These are phyloP conservation scores for Drosophila melanosoma DNA, from an alignment of 2,888 invertebrate species.

Conservation along the genomic window DNA sequence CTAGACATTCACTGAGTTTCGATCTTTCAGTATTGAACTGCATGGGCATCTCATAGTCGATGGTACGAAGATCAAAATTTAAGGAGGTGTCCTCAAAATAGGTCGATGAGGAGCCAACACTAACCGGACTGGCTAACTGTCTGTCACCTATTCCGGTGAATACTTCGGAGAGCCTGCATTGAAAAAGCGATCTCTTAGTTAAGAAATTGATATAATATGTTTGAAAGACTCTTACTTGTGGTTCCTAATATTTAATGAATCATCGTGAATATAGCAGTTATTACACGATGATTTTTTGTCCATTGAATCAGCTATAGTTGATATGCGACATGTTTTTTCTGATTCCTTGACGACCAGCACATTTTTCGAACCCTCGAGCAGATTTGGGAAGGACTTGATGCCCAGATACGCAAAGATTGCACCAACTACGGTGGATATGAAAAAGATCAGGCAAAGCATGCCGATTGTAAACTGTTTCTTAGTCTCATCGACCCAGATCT, in stretches of 20 bases:
- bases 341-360: conserved; percentile 77
- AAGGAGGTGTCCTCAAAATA: conserved; percentile 59
- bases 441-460: conserved; percentile 76
- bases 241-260: background rate
- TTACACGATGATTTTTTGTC: conserved; percentile 38
- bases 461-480: conserved; percentile 78
- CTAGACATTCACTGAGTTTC: conserved; percentile 53
- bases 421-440: conserved; percentile 71
- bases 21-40: conserved; percentile 49
- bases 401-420: conserved; percentile 76
- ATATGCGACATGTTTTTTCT: conserved; percentile 65
- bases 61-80: conserved; percentile 27
- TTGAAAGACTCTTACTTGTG: conserved; percentile 16
- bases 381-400: conserved; percentile 77
- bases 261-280: conserved; percentile 19
- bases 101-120: conserved; percentile 45
- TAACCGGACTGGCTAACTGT: conserved; percentile 45
- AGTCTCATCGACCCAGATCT: conserved; percentile 62
- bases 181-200: background rate
- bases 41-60: conserved; percentile 69
- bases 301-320: conserved; percentile 73
- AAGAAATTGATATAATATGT: background rate
- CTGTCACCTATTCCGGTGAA: conserved; percentile 10
- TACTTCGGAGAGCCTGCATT: conserved; percentile 36
- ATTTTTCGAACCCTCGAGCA: conserved; percentile 81